phyloP scores from a whole-genome alignment of 2,113 vertebrate species.

The Megalops atlanticus region DNA sequence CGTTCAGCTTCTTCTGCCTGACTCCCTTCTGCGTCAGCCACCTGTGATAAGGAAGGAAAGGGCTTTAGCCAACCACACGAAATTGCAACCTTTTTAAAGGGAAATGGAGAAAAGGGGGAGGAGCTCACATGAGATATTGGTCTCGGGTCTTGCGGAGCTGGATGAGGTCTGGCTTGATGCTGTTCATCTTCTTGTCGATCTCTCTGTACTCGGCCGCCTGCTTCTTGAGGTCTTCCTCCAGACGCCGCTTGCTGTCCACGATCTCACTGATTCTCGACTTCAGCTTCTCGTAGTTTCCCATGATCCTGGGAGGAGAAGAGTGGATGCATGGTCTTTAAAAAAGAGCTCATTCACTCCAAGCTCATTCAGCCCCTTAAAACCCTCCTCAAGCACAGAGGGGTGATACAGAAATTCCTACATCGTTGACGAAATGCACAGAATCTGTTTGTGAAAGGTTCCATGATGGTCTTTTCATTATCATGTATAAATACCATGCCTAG shows the following conservation, averaged over 20 bases:
- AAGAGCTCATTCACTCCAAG: not conserved
- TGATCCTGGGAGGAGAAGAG: conserved; percentile 75
- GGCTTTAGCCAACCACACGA: not conserved
- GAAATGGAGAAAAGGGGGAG: not conserved
- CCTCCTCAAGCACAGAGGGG: not conserved
- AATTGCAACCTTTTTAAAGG: not conserved
- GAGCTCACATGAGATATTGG: conserved; percentile 93
- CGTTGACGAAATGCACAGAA: not conserved
- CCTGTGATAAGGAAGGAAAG: conserved; percentile 65
- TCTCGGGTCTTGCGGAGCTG: conserved; percentile 98
- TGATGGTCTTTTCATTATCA: not conserved
- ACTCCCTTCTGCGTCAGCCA: conserved; percentile 99
- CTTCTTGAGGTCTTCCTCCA: conserved; percentile 96
- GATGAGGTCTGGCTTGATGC: conserved; percentile 98
- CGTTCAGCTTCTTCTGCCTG: conserved; percentile 94
- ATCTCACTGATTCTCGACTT: conserved; percentile 98
- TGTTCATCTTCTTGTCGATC: conserved; percentile 99
- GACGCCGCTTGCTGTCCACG: conserved; percentile 87
- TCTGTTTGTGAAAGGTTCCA: not conserved
- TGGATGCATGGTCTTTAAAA: not conserved
- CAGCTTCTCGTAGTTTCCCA: conserved; percentile 96
- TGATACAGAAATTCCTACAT: not conserved
- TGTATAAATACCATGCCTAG: too few species aligned
- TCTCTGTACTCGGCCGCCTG: conserved; percentile 95
- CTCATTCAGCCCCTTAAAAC: too few species aligned